Evolutionary conservation across 2,113 vertebrate genomes (phyloP).

Genomic region (Dendrocopos noguchii): DNA sequence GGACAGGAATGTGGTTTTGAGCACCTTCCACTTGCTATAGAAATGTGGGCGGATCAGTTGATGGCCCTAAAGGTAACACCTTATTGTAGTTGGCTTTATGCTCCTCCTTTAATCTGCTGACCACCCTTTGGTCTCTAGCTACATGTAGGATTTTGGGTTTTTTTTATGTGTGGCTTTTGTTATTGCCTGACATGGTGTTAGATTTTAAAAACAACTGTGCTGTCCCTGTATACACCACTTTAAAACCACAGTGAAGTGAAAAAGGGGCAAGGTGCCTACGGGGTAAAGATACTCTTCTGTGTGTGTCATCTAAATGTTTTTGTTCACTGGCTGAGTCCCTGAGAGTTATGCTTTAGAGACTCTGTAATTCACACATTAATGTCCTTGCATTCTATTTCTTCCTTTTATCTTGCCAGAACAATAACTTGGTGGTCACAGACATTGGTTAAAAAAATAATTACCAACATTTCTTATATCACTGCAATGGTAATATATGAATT

Average conservation of each 20-base stretch:
- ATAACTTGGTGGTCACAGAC: background rate
- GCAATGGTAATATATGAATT: background rate
- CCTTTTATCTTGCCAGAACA: background rate
- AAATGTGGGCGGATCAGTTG: constrained; percentile 88
- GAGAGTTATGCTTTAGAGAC: background rate
- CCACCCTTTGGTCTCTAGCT: background rate
- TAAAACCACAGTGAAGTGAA: background rate
- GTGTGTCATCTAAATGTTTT: background rate
- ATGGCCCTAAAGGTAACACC: constrained; percentile 78
- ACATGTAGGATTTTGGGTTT: fast-evolving
- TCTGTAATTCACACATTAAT: background rate
- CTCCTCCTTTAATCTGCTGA: background rate
- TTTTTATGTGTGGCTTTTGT: background rate
- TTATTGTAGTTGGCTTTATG: background rate
- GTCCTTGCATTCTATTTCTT: background rate
- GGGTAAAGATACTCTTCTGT: background rate
- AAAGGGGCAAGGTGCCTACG: background rate
- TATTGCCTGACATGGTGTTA: background rate
- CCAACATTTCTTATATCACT: background rate
- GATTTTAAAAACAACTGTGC: background rate
- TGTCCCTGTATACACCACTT: background rate
- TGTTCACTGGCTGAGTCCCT: background rate
- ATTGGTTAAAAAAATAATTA: too few species aligned
- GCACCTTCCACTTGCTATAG: constrained; percentile 80
- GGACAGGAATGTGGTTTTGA: constrained; percentile 73